phyloP scores from a whole-genome alignment of 2,797 vertebrate genomes.

The Heteromormyrus szaboi region DNA sequence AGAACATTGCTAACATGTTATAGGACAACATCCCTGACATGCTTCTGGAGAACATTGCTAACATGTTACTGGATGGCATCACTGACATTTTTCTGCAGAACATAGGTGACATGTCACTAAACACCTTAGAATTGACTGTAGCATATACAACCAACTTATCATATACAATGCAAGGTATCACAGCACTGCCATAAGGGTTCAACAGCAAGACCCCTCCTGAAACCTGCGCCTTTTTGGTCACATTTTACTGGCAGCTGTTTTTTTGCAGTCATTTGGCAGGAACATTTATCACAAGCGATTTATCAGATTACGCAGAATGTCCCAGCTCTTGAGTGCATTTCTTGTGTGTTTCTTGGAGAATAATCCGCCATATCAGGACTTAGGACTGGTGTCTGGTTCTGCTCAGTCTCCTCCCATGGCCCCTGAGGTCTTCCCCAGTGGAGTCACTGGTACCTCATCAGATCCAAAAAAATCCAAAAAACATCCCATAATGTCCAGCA shows the following conservation, averaged over 20 bases:
- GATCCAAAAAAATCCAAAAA: background rate
- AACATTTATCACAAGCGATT: background rate
- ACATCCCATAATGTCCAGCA: background rate
- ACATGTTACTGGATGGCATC: background rate
- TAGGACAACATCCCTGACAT: background rate
- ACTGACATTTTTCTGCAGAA: background rate
- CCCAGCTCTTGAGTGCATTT: background rate
- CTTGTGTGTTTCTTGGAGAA: background rate
- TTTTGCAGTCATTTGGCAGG: background rate
- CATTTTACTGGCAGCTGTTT: background rate
- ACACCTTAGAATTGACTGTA: slow-evolving; percentile 15
- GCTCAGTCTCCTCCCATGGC: background rate
- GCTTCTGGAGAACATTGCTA: background rate
- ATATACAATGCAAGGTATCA: background rate
- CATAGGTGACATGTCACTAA: background rate
- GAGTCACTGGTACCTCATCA: background rate
- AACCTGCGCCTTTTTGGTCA: background rate
- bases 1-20: background rate
- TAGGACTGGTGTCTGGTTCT: background rate
- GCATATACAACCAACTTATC: background rate
- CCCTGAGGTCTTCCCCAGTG: background rate
- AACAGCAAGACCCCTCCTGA: background rate
- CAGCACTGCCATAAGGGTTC: background rate
- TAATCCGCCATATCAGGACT: background rate
- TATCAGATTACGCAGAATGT: background rate